These are phyloP conservation scores for Globodera rostochiensis DNA, from an alignment of 1,140 invertebrate species.

Conservation along the genomic window DNA sequence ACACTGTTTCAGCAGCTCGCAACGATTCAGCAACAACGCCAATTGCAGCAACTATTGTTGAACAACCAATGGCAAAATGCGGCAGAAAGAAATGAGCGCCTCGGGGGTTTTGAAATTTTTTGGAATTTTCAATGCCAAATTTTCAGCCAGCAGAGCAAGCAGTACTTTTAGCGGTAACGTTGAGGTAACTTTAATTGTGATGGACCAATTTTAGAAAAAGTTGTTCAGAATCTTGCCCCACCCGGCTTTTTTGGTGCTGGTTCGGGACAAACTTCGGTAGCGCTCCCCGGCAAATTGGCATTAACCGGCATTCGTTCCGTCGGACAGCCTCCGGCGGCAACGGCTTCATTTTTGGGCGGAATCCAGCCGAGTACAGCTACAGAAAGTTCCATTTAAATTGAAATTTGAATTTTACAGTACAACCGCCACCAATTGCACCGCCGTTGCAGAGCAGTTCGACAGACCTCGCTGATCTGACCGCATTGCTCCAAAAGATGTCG, in stretches of 20 bases:
- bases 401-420: background rate
- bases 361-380: background rate
- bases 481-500: background rate
- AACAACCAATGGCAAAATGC: background rate
- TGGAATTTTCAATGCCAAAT: too few relatives aligned
- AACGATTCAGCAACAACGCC: background rate
- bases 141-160: background rate
- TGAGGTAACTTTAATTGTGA: too few relatives aligned
- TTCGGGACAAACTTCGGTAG: background rate
- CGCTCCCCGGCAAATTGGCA: background rate
- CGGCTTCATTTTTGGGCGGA: background rate
- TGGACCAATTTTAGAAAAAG: too few relatives aligned
- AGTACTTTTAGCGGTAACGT: background rate
- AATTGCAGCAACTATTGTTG: background rate
- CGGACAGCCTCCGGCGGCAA: background rate
- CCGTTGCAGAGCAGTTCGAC: background rate
- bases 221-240: background rate
- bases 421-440: background rate
- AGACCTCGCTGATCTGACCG: background rate
- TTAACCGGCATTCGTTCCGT: background rate
- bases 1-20: background rate
- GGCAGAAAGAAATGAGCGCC: background rate
- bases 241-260: background rate
- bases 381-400: background rate
- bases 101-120: background rate